Evolutionary conservation across 2,113 vertebrate genomes (phyloP), one percentile per base, ranked within the genome.

Genomic region (pig (Sus scrofa)): DNA sequence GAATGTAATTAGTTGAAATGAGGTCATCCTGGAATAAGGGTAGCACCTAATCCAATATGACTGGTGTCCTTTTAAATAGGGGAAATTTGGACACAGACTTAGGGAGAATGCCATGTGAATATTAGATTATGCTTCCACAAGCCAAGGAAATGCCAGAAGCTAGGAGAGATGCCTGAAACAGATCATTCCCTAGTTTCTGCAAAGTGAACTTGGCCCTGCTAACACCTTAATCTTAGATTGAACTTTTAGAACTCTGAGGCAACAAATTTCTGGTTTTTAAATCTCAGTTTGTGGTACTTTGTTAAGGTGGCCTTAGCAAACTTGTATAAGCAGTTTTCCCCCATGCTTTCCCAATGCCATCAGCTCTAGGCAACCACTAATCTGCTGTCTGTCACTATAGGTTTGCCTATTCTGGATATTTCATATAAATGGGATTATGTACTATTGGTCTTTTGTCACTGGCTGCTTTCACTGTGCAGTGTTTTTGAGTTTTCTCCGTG

Each of bases 1-100:
- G 30, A 58, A 34, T 91, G 26, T 74, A 15, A 82, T 82, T 91
- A 52, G 84, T 86, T 86, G 81, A 85, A 44, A 89, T 78, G 78
- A 81, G 32, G 39, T 95, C 84, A 78, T 78, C 37, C 73, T 5
- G 52, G 56, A 74, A 18, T 54, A 62, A 62, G 5, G 50, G 77
- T 16, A 9, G 22, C 60, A 60, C 50, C 82, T 93, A 39, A 70
- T 77, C 34, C 67, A 70, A 1, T 27, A 58, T 86, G 73, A 70
- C 52, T 52, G 54, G 26, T 86, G 37, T 86, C 74, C 58, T 34
- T 95, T 34, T 65, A 52, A 52, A 91, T 79, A 75, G 39, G 52
- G 22, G 73, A 30, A 22, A 62, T 81, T 62, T 81, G 78, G 67
- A 74, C 58, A 56, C 19, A 0, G 3, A 24, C 54, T 2, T 27